These are phyloP conservation scores for Gobius niger DNA, from an alignment of 2,113 vertebrate genomes.

Conservation along the genomic window DNA sequence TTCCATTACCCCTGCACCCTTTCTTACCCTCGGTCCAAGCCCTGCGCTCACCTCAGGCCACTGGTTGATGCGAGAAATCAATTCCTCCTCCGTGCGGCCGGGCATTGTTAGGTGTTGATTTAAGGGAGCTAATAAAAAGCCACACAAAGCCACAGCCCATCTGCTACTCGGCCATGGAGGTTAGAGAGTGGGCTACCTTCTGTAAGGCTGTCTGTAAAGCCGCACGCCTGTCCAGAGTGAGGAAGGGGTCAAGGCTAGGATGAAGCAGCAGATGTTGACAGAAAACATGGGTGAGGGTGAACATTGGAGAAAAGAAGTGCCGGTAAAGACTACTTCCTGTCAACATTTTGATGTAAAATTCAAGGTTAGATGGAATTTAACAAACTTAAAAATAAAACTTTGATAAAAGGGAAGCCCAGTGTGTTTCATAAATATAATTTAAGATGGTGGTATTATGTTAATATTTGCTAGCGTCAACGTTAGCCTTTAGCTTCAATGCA, in stretches of 20 bases:
- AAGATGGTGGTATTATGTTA: too few species aligned
- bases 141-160: conserved; percentile 72
- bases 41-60: conserved; percentile 60
- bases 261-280: conserved; percentile 52
- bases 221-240: conserved; percentile 59
- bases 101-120: conserved; percentile 78
- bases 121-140: conserved; percentile 75
- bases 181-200: conserved; percentile 66
- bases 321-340: too few species aligned
- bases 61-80: conserved; percentile 68
- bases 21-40: conserved; percentile 55
- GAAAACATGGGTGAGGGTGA: conserved; percentile 2
- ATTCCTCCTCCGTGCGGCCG: conserved; percentile 53
- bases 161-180: conserved; percentile 72
- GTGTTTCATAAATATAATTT: too few species aligned
- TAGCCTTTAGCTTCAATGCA: too few species aligned
- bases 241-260: conserved; percentile 63
- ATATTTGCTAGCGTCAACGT: too few species aligned
- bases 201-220: conserved; percentile 68
- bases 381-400: too few species aligned
- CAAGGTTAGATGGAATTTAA: too few species aligned
- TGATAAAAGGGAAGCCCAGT: too few species aligned
- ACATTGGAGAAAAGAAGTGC: neutral
- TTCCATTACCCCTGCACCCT: conserved; percentile 54
- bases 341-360: too few species aligned